These are phyloP conservation scores for Porphyrio hochstetteri DNA, from an alignment of 2,113 vertebrate species.

Conservation along the genomic window DNA sequence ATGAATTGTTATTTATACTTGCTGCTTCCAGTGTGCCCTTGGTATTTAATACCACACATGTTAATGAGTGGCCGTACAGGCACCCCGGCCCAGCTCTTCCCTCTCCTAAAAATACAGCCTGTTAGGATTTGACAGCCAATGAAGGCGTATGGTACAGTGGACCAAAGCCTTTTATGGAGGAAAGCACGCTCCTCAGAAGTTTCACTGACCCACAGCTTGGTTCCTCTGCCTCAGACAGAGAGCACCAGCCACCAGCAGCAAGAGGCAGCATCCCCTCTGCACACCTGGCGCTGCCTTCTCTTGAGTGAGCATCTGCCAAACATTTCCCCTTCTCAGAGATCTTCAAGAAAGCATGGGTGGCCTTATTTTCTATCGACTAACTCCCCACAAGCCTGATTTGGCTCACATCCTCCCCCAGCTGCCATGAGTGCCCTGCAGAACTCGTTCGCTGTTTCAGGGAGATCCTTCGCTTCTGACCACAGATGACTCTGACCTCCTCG, in stretches of 20 bases:
- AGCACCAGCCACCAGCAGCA: neutral
- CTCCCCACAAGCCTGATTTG: neutral
- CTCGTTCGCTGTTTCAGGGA: neutral
- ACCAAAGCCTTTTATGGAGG: neutral
- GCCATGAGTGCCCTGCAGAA: neutral
- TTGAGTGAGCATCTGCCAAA: neutral
- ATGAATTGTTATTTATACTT: conserved; percentile 43
- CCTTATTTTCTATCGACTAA: neutral
- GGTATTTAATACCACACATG: neutral
- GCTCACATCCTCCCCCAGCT: neutral
- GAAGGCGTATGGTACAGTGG: neutral
- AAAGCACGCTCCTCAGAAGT: neutral
- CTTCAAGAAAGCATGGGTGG: neutral
- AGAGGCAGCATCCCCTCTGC: neutral
- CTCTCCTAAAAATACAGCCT: neutral
- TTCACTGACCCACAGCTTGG: neutral
- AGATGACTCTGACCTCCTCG: neutral
- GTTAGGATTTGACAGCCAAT: neutral
- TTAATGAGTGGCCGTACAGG: neutral
- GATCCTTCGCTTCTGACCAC: neutral
- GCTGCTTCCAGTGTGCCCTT: neutral
- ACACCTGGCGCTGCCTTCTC: neutral
- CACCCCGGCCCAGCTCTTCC: neutral
- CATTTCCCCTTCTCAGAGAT: neutral
- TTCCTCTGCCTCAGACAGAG: neutral